These are phyloP conservation scores for Isotomurus palustris DNA, from an alignment of 2,888 invertebrate species.

Conservation along the genomic window DNA sequence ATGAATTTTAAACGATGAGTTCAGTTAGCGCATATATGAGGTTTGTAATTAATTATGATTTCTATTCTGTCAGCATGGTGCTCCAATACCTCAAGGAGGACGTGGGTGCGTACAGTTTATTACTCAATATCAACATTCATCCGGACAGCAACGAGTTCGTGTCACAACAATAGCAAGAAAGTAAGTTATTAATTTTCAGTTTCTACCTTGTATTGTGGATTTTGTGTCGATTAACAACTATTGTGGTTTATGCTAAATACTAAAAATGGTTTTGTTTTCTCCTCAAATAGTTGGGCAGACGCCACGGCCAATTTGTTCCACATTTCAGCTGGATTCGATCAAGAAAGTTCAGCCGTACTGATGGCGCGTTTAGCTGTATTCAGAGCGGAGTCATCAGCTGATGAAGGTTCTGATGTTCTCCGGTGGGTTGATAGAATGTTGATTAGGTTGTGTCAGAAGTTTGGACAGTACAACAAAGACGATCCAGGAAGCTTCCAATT, in stretches of 20 bases:
- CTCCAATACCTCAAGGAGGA: slow-evolving; percentile 91
- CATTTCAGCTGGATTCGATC: slow-evolving; percentile 92
- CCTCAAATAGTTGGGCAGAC: slow-evolving; percentile 79
- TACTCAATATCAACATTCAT: slow-evolving; percentile 96
- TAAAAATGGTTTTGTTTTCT: background rate
- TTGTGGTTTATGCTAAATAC: background rate
- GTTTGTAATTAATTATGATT: background rate
- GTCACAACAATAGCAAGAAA: slow-evolving; percentile 97
- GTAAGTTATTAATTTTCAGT: too few species aligned
- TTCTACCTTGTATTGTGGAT: background rate
- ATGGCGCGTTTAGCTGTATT: slow-evolving; percentile 97
- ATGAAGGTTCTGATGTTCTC: slow-evolving; percentile 90
- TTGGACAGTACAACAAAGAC: slow-evolving; percentile 97
- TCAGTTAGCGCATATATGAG: background rate
- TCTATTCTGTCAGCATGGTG: slow-evolving; percentile 67
- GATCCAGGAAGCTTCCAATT: slow-evolving; percentile 94
- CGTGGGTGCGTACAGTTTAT: slow-evolving; percentile 97
- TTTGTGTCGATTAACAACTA: too few species aligned
- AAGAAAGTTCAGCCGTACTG: slow-evolving; percentile 95
- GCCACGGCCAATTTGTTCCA: slow-evolving; percentile 82
- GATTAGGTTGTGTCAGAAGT: slow-evolving; percentile 97
- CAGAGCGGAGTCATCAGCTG: slow-evolving; percentile 85
- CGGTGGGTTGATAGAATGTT: slow-evolving; percentile 98
- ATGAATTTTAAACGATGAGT: background rate
- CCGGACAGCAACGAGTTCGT: slow-evolving; percentile 87